Conservation (phyloP, 2,888 invertebrate species). For the Thalpophila matura region DNA sequence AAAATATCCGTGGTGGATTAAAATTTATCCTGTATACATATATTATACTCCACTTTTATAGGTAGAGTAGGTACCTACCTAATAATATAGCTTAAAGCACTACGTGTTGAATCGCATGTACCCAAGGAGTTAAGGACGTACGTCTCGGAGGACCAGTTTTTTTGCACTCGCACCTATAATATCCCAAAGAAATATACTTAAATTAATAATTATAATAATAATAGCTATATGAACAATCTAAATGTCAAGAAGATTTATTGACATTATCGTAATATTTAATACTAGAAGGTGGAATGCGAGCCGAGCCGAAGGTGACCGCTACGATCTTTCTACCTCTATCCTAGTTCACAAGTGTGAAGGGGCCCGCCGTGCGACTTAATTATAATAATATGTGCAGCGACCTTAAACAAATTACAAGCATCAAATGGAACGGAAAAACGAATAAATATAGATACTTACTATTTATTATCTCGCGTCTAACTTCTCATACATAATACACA, state of each 20-base stretch:
- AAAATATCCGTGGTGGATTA: too few relatives aligned
- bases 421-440: conserved; percentile 41
- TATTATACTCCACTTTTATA: not conserved
- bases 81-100: not conserved
- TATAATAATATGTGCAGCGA: conserved; percentile 60
- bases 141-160: conserved; percentile 49
- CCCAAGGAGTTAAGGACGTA: not conserved
- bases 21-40: too few relatives aligned
- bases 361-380: conserved; percentile 55
- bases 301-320: conserved; percentile 68
- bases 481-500: too few relatives aligned
- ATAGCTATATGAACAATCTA: conserved; percentile 33
- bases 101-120: not conserved
- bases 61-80: not conserved
- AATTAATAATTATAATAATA: conserved; percentile 28
- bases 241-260: conserved; percentile 57
- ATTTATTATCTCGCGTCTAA: not conserved
- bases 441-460: conserved; percentile 3
- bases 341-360: conserved; percentile 70
- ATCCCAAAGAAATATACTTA: conserved; percentile 22
- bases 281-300: conserved; percentile 58
- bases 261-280: conserved; percentile 51
- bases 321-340: conserved; percentile 55
- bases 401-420: conserved; percentile 57
- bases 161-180: conserved; percentile 16